phyloP scores from a whole-genome alignment of 2,113 vertebrate species.

The Bos indicus region DNA sequence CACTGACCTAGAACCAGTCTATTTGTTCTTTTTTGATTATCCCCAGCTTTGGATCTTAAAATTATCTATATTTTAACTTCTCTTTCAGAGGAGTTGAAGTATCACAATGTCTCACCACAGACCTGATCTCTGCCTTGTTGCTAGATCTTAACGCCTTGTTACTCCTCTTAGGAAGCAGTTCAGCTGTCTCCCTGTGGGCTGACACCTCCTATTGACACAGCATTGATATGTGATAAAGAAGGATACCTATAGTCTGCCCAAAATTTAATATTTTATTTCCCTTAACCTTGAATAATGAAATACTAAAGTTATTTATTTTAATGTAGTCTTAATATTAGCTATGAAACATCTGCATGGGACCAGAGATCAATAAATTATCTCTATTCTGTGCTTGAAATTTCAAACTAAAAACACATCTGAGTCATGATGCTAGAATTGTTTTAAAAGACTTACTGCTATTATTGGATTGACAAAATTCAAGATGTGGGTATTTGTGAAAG shows the following conservation, averaged over 20 bases:
- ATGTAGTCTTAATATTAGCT: background rate
- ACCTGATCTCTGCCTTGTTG: background rate
- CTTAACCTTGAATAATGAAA: background rate
- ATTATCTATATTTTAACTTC: background rate
- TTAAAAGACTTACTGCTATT: background rate
- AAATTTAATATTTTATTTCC: background rate
- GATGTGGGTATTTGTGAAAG: background rate
- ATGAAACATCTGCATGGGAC: background rate
- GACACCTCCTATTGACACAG: background rate
- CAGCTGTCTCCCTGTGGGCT: background rate
- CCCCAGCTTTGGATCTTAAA: background rate
- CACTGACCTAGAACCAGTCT: background rate
- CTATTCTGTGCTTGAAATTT: background rate
- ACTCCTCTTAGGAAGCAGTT: background rate
- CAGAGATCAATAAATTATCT: constrained; percentile 5
- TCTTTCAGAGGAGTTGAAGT: background rate
- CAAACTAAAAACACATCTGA: background rate
- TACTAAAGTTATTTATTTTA: background rate
- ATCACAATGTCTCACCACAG: background rate
- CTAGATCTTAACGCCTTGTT: background rate
- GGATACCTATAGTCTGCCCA: background rate
- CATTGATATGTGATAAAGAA: background rate
- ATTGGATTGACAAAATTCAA: background rate
- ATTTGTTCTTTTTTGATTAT: background rate
- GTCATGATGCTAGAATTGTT: background rate